These are phyloP conservation scores for Megaceryle torquata DNA, from an alignment of 2,113 vertebrate genomes.

Conservation along the genomic window DNA sequence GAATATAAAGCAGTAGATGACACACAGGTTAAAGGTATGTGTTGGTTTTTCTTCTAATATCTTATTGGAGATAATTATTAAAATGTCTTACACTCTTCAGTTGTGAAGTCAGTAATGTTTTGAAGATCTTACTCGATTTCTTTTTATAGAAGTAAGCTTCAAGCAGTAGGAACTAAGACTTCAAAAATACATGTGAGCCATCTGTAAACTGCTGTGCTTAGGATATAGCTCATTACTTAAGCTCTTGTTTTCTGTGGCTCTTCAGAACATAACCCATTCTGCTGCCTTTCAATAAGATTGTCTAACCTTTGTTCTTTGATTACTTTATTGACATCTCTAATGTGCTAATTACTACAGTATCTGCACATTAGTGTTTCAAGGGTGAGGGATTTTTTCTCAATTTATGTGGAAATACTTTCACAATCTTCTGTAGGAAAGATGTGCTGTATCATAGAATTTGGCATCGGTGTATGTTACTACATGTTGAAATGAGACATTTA, in stretches of 20 bases:
- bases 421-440: neutral
- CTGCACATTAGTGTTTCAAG: neutral
- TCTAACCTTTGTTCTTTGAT: neutral
- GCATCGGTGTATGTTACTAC: accelerated
- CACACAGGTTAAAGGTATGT: conserved; percentile 86
- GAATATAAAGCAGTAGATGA: conserved; percentile 98
- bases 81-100: neutral
- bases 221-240: neutral
- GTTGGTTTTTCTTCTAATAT: neutral
- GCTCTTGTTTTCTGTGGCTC: neutral
- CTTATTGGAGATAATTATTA: neutral
- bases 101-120: neutral
- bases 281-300: neutral
- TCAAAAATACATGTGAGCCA: neutral
- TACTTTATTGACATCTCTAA: neutral
- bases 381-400: neutral
- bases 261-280: neutral
- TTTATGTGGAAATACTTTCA: neutral
- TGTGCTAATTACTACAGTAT: neutral
- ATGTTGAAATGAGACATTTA: neutral
- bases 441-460: neutral
- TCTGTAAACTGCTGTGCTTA: neutral
- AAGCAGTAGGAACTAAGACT: neutral
- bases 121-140: neutral
- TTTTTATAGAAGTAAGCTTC: neutral